Evolutionary conservation across 2,113 vertebrate genomes (phyloP).

Genomic region (Caracal caracal): DNA sequence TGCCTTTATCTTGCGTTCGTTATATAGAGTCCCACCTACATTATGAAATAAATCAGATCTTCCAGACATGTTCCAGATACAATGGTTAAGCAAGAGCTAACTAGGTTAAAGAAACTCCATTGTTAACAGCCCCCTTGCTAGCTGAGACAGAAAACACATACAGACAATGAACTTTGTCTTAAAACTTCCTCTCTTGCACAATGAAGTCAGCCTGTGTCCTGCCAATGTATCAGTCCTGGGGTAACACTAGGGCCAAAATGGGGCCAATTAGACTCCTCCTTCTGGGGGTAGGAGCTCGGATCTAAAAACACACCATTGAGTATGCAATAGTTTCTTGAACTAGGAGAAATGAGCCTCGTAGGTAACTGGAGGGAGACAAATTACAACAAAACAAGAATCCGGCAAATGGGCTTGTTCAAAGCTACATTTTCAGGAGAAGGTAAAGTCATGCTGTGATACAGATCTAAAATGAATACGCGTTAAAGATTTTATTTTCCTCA

Average conservation of each 20-base stretch:
- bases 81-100: neutral
- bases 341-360: neutral
- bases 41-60: neutral
- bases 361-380: accelerated
- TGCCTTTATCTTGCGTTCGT: too few relatives aligned
- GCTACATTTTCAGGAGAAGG: neutral
- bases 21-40: accelerated
- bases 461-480: neutral
- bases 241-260: accelerated
- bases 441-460: neutral
- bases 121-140: accelerated
- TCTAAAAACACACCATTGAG: accelerated
- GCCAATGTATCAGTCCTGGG: accelerated
- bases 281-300: accelerated
- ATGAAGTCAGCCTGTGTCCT: accelerated
- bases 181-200: neutral
- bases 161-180: accelerated
- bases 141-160: neutral
- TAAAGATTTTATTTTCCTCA: neutral
- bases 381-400: too few relatives aligned
- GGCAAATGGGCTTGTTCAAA: neutral
- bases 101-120: neutral
- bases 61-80: too few relatives aligned
- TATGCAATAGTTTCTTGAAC: neutral
- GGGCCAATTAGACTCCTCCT: neutral